Evolutionary conservation across 2,797 vertebrate species (phyloP), one percentile per base, ranked within the genome.

Genomic region (Clamator glandarius): DNA sequence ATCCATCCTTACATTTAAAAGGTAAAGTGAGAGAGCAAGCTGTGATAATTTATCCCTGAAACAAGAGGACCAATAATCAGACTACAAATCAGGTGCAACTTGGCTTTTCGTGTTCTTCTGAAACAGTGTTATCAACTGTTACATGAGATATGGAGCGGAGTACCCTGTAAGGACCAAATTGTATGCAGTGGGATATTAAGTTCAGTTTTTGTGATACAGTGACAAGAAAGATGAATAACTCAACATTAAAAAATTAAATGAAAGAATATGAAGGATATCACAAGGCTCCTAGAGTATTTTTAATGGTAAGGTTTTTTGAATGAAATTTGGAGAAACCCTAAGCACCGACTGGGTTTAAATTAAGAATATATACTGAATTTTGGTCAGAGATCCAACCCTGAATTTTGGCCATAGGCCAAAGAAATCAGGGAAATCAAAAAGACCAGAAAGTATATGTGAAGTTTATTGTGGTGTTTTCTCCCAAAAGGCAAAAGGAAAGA

Each of bases 211-310:
- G 48, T 74, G 17, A 52, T 70, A 59, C 0, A 1, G 35, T 73
- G 39, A 26, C 21, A 62, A 75, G 12, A 35, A 87, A 84, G 19
- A 72, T 64, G 9, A 81, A 77, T 24, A 73, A 83, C 57, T 62
- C 28, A 42, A 11, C 12, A 23, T 16, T 13, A 50, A 6, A 72
- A 84, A 69, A 58, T 46, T 42, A 66, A 75, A 58, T 76, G 16
- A 84, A 78, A 80, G 50, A 44, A 36, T 0, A 0, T n/a, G 21
- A 72, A 35, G 10, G 9, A 10, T 69, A 36, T 73, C 1, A 2
- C 46, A 83, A 68, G 33, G 9, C 1, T 77, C 2, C 41, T 51
- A 42, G 16, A 36, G 7, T 0, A 0, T 15, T 8, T 52, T 10
- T 28, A 77, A 85, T 24, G 28, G 12, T 16, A 79, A 73, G 6